Conservation (phyloP, 2,113 vertebrate species). For the Ageneiosus marmoratus region DNA sequence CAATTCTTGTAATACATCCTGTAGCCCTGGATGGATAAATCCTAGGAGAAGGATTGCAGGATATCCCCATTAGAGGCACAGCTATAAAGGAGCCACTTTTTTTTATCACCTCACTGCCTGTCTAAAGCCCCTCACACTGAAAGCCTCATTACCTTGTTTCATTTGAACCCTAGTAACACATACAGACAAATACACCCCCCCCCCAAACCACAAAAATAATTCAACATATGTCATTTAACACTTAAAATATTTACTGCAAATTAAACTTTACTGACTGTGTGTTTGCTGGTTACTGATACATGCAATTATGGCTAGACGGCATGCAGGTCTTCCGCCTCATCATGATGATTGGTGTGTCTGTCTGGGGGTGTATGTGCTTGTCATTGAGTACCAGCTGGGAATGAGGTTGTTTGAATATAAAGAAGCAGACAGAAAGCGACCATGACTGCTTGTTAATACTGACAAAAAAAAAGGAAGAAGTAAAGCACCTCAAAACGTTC, state of each 20-base stretch:
- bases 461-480: not conserved
- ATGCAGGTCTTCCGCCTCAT: not conserved
- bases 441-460: conserved; percentile 24
- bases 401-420: conserved; percentile 20
- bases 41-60: conserved; percentile 13
- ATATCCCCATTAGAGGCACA: conserved; percentile 30
- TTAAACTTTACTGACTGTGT: not conserved
- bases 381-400: conserved; percentile 29
- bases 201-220: not conserved
- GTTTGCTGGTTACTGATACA: conserved; percentile 29
- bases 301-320: conserved; percentile 18
- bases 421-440: conserved; percentile 3
- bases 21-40: conserved; percentile 15
- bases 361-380: conserved; percentile 22
- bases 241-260: not conserved
- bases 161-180: conserved; percentile 23
- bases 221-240: not conserved
- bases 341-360: not conserved
- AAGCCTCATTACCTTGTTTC: conserved; percentile 49
- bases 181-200: not conserved
- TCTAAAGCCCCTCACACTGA: conserved; percentile 40
- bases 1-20: conserved; percentile 22
- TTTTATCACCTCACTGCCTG: conserved; percentile 28
- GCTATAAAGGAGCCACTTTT: conserved; percentile 31
- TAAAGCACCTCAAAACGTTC: conserved; percentile 9